Conservation (phyloP, 2,888 invertebrate species). For the Caradrina clavipalpis region DNA sequence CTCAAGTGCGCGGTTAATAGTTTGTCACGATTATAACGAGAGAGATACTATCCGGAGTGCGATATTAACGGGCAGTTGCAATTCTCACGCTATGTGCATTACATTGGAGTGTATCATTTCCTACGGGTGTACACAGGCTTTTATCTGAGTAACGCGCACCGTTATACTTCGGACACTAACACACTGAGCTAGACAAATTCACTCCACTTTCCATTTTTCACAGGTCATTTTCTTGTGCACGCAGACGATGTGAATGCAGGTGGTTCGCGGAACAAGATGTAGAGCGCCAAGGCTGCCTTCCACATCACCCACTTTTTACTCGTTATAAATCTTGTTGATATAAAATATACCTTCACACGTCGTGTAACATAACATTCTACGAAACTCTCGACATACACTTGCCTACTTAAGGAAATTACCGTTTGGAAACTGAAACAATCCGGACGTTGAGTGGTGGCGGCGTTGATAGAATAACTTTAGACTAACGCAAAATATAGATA, state of each 20-base stretch:
- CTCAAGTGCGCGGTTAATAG: conserved; percentile 79
- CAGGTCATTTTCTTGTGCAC: conserved; percentile 84
- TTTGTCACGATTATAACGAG: conserved; percentile 81
- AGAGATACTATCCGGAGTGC: conserved; percentile 77
- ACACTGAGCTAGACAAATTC: conserved; percentile 86
- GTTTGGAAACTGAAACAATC: conserved; percentile 62
- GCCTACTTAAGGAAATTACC: conserved; percentile 67
- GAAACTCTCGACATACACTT: conserved; percentile 63
- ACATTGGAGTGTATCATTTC: conserved; percentile 77
- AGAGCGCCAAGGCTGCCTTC: conserved; percentile 77
- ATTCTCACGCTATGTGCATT: conserved; percentile 80
- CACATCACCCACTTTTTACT: conserved; percentile 81
- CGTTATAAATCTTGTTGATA: conserved; percentile 78
- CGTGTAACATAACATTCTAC: conserved; percentile 64
- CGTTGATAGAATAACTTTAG: conserved; percentile 41
- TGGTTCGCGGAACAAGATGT: conserved; percentile 84
- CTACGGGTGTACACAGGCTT: conserved; percentile 71
- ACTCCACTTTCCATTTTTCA: conserved; percentile 90
- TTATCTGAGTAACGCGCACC: conserved; percentile 76
- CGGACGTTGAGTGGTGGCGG: conserved; percentile 50
- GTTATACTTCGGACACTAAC: conserved; percentile 82
- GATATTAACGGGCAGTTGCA: conserved; percentile 73
- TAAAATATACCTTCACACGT: conserved; percentile 68
- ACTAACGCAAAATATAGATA: conserved; percentile 31
- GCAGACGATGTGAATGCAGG: conserved; percentile 79